Evolutionary conservation across 1,140 invertebrate genomes (phyloP), one percentile per base, ranked within the genome.

Genomic region (Lithobius niger): DNA sequence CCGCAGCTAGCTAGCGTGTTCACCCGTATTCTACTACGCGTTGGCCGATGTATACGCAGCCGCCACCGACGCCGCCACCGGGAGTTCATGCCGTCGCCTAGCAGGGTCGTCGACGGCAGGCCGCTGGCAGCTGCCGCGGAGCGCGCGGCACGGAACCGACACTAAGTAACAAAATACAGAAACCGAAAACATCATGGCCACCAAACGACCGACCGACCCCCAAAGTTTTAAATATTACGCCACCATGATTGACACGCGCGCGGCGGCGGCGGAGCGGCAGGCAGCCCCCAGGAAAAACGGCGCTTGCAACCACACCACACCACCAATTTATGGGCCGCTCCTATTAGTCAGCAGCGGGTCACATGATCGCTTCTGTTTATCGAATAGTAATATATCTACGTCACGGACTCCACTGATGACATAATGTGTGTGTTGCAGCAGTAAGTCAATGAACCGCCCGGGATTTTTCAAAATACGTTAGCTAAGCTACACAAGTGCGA

Each of bases 321-420:
- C n/a, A n/a, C n/a, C 10, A 50, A 50, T 50, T 50, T 50, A 50
- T 50, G 48, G 3, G 24, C 10, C 3, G 13, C 48, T 50, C 48
- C 48, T 13, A 50, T 50, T 50, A 50, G 48, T 26, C 48, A 50
- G 48, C 48, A 26, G 48, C 21, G 13, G 24, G 48, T 50, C 48
- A 50, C 48, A 19, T 50, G 48, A 50, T 10, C 27, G 24, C 13
- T 27, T 27, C 22, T 50, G 48, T 50, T 50, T 50, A 50, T 50
- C 48, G 48, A 50, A 50, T 50, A 50, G 48, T 50, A 50, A 50
- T 50, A 50, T 50, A 50, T 50, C 13, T 50, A 50, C 48, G 48
- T 50, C 48, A 50, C 25, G 13, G 10, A 10, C 10, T 10, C 44
- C n/a, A n/a, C 22, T 22, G 44, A 47, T 47, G 44, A 47, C 44